Conservation (phyloP, 2,888 invertebrate genomes). For the Plagodis pulveraria region DNA sequence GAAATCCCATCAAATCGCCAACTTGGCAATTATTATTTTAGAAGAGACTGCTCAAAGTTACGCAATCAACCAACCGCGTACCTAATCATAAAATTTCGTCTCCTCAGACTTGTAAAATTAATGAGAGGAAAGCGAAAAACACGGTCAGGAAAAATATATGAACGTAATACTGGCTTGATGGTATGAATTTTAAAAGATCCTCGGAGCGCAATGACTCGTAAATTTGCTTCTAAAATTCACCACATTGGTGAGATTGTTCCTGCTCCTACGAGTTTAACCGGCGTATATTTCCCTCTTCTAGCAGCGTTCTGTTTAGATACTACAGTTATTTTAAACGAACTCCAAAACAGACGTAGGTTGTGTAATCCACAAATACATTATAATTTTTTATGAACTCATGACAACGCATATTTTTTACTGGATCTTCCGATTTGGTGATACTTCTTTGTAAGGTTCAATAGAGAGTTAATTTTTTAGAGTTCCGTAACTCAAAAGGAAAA, state of each 20-base stretch:
- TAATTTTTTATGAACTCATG: too few relatives aligned
- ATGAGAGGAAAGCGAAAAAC: conserved; percentile 26
- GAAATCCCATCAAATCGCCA: too few relatives aligned
- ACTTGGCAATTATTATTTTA: too few relatives aligned
- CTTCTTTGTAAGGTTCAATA: too few relatives aligned
- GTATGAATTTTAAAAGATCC: conserved; percentile 40
- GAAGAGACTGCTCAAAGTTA: conserved; percentile 12
- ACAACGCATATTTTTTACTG: too few relatives aligned
- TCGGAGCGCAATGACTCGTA: conserved; percentile 36
- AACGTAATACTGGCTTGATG: conserved; percentile 23
- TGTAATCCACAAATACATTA: too few relatives aligned
- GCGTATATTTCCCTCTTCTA: too few relatives aligned
- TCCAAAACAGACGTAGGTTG: too few relatives aligned
- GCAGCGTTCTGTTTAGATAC: conserved; percentile 12
- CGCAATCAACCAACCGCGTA: conserved; percentile 6
- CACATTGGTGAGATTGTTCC: conserved; percentile 26
- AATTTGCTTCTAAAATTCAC: conserved; percentile 41
- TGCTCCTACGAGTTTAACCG: neutral
- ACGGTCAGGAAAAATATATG: conserved; percentile 33
- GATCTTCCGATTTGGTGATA: too few relatives aligned
- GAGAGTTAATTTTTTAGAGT: too few relatives aligned
- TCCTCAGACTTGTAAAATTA: conserved; percentile 28
- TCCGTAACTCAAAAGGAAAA: too few relatives aligned
- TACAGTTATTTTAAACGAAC: conserved; percentile 33
- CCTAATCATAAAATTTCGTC: conserved; percentile 16